Conservation (phyloP, 2,888 invertebrate genomes). For the Sphaeridia pumilis region DNA sequence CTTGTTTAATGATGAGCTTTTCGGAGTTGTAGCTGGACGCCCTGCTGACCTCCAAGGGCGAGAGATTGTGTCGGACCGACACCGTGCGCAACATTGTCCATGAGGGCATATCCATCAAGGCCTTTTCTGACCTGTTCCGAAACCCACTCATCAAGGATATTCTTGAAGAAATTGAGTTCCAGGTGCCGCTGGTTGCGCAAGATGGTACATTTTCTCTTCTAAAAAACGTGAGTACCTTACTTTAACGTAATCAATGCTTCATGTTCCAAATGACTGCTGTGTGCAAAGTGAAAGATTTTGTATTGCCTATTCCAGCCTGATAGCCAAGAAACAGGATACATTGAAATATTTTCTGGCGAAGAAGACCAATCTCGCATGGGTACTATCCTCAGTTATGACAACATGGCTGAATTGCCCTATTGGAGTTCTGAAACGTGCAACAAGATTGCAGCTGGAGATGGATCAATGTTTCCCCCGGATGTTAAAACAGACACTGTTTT, state of each 20-base stretch:
- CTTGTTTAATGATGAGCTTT: too few relatives aligned
- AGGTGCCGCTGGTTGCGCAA: conserved; percentile 2
- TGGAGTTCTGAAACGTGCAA: conserved; percentile 6
- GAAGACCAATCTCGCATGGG: not conserved
- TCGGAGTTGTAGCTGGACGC: conserved; percentile 4
- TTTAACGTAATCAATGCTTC: not conserved
- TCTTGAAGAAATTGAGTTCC: not conserved
- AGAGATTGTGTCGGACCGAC: conserved; percentile 1
- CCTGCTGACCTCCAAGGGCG: conserved; percentile 7
- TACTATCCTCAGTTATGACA: not conserved
- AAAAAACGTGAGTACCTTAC: conserved; percentile 5
- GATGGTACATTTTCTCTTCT: conserved; percentile 12
- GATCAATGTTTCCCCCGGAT: conserved; percentile 4
- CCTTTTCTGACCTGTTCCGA: conserved; percentile 12
- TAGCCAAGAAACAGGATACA: conserved; percentile 2
- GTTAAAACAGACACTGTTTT: conserved; percentile 1
- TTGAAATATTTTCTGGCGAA: not conserved
- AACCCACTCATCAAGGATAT: conserved; percentile 7
- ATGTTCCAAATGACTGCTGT: not conserved
- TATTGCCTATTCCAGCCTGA: conserved; percentile 2
- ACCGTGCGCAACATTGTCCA: conserved; percentile 14
- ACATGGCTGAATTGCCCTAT: conserved; percentile 1
- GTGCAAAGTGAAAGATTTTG: not conserved
- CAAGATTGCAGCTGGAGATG: conserved; percentile 4
- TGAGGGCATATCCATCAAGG: conserved; percentile 13